Evolutionary conservation across 2,113 vertebrate species (phyloP), one percentile per base, ranked within the genome.

Genomic region (Lucifuga dentata): DNA sequence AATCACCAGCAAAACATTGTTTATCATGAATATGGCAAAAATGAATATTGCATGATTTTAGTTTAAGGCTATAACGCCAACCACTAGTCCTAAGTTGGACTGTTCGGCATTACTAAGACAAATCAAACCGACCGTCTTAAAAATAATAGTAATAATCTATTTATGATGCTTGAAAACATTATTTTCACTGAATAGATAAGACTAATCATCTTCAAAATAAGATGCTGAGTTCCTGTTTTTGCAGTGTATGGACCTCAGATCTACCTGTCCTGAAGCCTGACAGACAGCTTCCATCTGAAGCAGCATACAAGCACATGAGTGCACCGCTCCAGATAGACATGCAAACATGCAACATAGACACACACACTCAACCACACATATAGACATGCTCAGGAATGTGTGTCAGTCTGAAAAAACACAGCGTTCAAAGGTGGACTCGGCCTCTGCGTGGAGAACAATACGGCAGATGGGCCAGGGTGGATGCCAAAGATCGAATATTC

Each of bases 221-320:
- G n/a, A n/a, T n/a, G n/a, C n/a, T n/a, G n/a, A 29, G 7, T 7
- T 29, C 26, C 3, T 29, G 26, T 29, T 29, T 29, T 5, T 5
- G 7, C 7, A 3, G 26, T 29, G 26, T 29, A 5, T 33, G 29
- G 5, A 43, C 15, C 68, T 73, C 78, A 90, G 87, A 89, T 93
- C 85, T 86, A 77, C 68, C 85, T 84, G 73, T 86, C 67, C 67
- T 60, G 33, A 68, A 76, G 85, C 80, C 59, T 91, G 92, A 93
- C 91, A 92, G 85, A 86, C 76, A 87, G 79, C 74, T 78, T 87
- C 83, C 84, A 89, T 90, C 89, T 90, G 85, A 85, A 81, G 86
- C 56, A 87, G 13, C 76, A 74, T 74, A 51, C 80, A 89, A 78
- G 81, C 78, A 89, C 76, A 79, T 79, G 78, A 75, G 50, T 13